Evolutionary conservation across 2,888 invertebrate genomes (phyloP).

Genomic region (Julus scanicus): DNA sequence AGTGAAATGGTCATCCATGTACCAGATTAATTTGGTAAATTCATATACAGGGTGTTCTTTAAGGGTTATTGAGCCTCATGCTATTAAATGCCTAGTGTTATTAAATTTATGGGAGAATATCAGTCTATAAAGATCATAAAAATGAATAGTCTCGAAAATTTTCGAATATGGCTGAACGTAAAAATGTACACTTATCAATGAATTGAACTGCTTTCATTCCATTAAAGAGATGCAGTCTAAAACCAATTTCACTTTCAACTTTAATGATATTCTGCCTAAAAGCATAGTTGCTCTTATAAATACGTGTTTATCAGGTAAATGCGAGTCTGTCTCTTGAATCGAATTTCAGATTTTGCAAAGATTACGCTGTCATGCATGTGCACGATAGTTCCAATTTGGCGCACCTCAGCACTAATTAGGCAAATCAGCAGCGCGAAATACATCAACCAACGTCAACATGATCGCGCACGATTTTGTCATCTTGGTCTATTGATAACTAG

Average conservation of each 20-base stretch:
- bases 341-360: background rate
- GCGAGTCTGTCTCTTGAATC: background rate
- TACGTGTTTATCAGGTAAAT: too few relatives aligned
- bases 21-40: background rate
- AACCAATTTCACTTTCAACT: too few relatives aligned
- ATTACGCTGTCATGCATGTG: background rate
- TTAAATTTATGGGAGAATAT: background rate
- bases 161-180: too few relatives aligned
- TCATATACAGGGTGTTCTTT: background rate
- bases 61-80: background rate
- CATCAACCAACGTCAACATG: slow-evolving; percentile 1
- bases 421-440: slow-evolving; percentile 13
- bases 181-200: too few relatives aligned
- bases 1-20: background rate
- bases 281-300: too few relatives aligned
- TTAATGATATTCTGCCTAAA: too few relatives aligned
- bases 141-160: too few relatives aligned
- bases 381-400: background rate
- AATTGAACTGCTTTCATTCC: too few relatives aligned
- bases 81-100: background rate
- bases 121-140: too few relatives aligned
- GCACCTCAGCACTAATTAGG: slow-evolving; percentile 18
- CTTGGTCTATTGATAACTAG: slow-evolving; percentile 23
- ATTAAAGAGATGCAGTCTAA: too few relatives aligned
- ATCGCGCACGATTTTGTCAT: background rate